Evolutionary conservation across 2,888 invertebrate species (phyloP).

Genomic region (Vesta saturnalis): DNA sequence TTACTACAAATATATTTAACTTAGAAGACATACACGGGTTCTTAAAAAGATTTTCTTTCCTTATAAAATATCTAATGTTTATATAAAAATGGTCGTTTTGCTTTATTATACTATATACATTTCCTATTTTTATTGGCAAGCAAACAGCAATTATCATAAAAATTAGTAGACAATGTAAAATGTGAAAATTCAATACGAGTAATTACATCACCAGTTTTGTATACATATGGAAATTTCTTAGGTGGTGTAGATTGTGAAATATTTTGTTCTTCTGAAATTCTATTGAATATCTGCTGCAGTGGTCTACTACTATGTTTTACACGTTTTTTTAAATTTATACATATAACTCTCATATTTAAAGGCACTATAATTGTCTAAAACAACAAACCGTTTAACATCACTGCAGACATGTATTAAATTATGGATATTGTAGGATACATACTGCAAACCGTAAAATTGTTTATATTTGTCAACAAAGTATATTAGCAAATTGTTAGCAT

Average conservation of each 20-base stretch:
- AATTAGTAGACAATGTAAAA: neutral
- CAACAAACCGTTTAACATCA: neutral
- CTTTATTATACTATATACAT: neutral
- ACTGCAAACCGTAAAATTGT: neutral
- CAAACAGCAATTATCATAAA: neutral
- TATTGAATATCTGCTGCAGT: neutral
- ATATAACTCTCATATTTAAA: neutral
- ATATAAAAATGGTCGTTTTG: neutral
- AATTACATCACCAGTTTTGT: neutral
- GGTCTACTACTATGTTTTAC: neutral
- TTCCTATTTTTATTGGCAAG: neutral
- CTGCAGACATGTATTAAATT: neutral
- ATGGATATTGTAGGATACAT: neutral
- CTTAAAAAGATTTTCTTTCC: neutral
- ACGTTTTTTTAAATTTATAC: neutral
- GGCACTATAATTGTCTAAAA: neutral
- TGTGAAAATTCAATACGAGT: neutral
- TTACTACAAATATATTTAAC: neutral
- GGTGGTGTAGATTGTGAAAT: neutral
- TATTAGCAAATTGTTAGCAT: neutral
- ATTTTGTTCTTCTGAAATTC: neutral
- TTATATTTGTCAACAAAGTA: neutral
- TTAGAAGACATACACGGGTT: neutral
- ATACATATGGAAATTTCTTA: neutral
- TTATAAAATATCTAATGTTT: neutral